Percentiles rank a stretch among this genome's conserved stretches.
Conservation (phyloP, 2,797 vertebrate genomes). For the Ptychobarbus kaznakovi region DNA sequence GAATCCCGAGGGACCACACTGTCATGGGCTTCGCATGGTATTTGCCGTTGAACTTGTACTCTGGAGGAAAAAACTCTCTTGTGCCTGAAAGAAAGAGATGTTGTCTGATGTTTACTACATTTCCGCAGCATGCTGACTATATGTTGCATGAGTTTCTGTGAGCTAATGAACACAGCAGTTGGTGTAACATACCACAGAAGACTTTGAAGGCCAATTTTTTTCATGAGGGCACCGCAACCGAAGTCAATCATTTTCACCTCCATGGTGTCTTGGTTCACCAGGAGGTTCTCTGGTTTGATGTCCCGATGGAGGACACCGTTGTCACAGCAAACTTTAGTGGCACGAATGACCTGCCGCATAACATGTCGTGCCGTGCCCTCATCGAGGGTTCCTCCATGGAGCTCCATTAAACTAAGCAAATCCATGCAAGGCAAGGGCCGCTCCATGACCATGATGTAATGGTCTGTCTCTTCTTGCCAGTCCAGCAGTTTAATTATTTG, state of each 20-base stretch:
- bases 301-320: background rate
- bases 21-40: background rate
- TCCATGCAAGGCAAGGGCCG: background rate
- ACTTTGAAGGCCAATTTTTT: background rate
- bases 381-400: background rate
- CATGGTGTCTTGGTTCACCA: background rate
- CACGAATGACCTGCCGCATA: background rate
- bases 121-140: background rate
- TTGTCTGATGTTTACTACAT: background rate
- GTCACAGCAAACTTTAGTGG: background rate
- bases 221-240: background rate
- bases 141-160: background rate
- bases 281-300: background rate
- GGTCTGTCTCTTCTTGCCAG: too few relatives aligned
- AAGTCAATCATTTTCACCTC: constrained; percentile 7
- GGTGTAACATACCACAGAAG: background rate
- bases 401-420: background rate
- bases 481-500: too few relatives aligned
- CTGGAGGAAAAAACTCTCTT: background rate
- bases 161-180: background rate
- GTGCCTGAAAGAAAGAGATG: background rate
- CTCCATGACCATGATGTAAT: too few relatives aligned
- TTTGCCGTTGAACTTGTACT: background rate
- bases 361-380: background rate
- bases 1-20: background rate